Evolutionary conservation across 37 sponge, comb jelly and placozoan species (phyloP).

Genomic region (Tethya wilhelma): DNA sequence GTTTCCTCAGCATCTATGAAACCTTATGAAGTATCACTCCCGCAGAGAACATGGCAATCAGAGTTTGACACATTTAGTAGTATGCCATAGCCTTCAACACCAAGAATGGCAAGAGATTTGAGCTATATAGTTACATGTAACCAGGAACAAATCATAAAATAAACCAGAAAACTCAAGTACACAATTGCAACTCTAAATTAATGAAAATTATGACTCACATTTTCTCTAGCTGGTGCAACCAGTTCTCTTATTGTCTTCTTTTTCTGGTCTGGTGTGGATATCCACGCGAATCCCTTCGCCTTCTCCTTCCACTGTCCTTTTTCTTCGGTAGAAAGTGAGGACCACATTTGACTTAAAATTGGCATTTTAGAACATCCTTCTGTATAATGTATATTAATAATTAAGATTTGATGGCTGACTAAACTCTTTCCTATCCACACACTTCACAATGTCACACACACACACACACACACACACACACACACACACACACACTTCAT

Average conservation of each 20-base stretch:
- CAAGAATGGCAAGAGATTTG: conserved; percentile 12
- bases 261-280: conserved; percentile 7
- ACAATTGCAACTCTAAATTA: too few species aligned
- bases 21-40: not conserved
- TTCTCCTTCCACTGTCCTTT: not conserved
- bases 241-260: conserved; percentile 10
- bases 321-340: not conserved
- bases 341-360: conserved; percentile 5
- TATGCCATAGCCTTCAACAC: conserved; percentile 2
- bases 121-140: not conserved
- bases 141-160: not conserved
- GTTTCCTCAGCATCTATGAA: conserved; percentile 3
- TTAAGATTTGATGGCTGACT: not conserved
- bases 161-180: not conserved
- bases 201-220: not conserved
- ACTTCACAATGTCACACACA: too few species aligned
- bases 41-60: conserved; percentile 7
- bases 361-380: conserved; percentile 7
- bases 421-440: too few species aligned
- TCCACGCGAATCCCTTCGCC: not conserved
- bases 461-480: not conserved
- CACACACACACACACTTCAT: conserved; percentile 4
- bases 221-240: not conserved
- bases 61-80: not conserved
- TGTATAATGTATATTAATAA: not conserved